Evolutionary conservation across 2,797 vertebrate genomes (phyloP), one percentile per base, ranked within the genome.

Genomic region (Sphenopsis melanotis): DNA sequence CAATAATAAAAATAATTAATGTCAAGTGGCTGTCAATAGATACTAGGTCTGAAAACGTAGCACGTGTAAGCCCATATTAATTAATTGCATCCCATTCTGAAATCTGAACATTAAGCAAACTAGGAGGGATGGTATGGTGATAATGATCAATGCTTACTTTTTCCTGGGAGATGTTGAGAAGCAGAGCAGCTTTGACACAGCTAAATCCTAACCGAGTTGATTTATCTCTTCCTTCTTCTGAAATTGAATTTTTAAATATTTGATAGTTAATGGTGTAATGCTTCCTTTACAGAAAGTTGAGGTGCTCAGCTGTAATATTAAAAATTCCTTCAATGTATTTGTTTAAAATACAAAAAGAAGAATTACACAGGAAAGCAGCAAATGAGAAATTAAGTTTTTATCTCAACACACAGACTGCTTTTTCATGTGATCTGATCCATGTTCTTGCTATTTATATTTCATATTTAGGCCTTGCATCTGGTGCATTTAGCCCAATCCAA

Each of bases 1-100:
- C 68, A 89, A 52, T 78, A 69, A 42, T 46, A 69, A 65, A 91
- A 94, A 81, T 93, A 90, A 89, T 80, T 90, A 79, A 90, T 72
- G 53, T 74, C 59, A 90, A 90, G 63, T 91, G 57, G 36, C 59
- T 93, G 85, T 68, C 90, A 83, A 76, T 92, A 87, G n/a, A 6
- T 22, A n/a, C 50, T 63, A 69, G n/a, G 47, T 89, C 65, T 88
- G 71, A 93, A 90, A 82, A 60, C 49, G 37, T 10, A 83, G 49
- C 26, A 59, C 3, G 2, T 29, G 71, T 57, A 68, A 87, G 64
- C 32, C n/a, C 34, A 9, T 76, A 76, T 83, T 64, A 94, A 86
- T 88, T 90, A 87, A 83, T 88, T 89, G 23, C 49, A 61, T 84
- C 63, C 47, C 23, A 27, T 44, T 78, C 50, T 32, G 82, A 83